Evolutionary conservation across 2,113 vertebrate genomes (phyloP).

Genomic region (Heterotis niloticus): DNA sequence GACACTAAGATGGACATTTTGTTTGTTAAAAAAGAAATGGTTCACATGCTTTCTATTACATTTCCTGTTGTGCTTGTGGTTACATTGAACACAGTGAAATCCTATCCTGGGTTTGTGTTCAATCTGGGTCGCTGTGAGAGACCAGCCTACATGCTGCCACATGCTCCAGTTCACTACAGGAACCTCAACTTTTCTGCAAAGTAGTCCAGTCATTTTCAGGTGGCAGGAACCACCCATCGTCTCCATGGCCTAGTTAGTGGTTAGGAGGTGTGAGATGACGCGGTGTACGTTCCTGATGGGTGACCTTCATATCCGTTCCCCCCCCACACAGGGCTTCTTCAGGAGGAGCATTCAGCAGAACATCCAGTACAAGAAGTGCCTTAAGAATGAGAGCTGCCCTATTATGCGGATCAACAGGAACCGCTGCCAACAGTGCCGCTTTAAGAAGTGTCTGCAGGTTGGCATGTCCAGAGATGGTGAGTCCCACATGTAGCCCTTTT

Average conservation of each 20-base stretch:
- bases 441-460: conserved; percentile 92
- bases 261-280: too few species aligned
- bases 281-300: not conserved
- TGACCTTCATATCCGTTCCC: not conserved
- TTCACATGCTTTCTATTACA: not conserved
- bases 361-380: conserved; percentile 97
- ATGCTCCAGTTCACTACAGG: conserved; percentile 1
- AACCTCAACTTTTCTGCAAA: conserved; percentile 24
- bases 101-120: not conserved
- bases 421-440: conserved; percentile 94
- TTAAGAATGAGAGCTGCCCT: conserved; percentile 93
- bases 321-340: conserved; percentile 81
- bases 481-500: conserved; percentile 36
- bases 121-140: conserved; percentile 27
- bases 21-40: too few species aligned
- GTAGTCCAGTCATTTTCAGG: conserved; percentile 40
- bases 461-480: conserved; percentile 95
- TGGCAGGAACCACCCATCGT: conserved; percentile 21
- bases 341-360: conserved; percentile 97
- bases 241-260: conserved; percentile 43
- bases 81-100: too few species aligned
- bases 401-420: conserved; percentile 96
- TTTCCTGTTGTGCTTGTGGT: not conserved
- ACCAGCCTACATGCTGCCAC: conserved; percentile 2
- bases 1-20: not conserved